A percentile compares a stretch with the other conserved stretches of the same genome.
These are phyloP conservation scores for Beris chalybata DNA, from an alignment of 2,888 invertebrate species.

Conservation along the genomic window DNA sequence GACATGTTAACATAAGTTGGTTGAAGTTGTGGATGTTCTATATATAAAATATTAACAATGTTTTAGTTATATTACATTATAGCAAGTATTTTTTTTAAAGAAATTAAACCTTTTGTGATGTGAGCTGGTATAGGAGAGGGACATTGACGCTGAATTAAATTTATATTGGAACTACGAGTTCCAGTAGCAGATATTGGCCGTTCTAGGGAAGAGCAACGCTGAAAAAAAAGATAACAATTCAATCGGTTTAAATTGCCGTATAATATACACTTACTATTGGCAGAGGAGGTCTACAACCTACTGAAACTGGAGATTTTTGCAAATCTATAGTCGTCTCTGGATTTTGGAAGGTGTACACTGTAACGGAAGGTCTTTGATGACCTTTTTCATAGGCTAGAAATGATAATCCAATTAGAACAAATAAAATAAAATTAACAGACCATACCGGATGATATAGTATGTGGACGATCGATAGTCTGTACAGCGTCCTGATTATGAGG, in stretches of 20 bases:
- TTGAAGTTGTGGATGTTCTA: slow-evolving; percentile 55
- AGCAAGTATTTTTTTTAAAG: not conserved
- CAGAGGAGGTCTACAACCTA: slow-evolving; percentile 67
- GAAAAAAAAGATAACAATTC: slow-evolving; percentile 36
- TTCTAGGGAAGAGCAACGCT: slow-evolving; percentile 85
- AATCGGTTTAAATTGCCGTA: not conserved
- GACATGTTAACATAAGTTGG: slow-evolving; percentile 93
- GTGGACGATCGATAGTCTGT: slow-evolving; percentile 78
- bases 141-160: slow-evolving; percentile 60
- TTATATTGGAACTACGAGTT: slow-evolving; percentile 50
- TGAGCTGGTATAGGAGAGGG: slow-evolving; percentile 75
- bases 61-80: slow-evolving; percentile 22
- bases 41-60: too few relatives aligned
- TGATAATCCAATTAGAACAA: slow-evolving; percentile 13
- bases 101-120: slow-evolving; percentile 68
- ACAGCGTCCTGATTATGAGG: slow-evolving; percentile 57
- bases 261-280: slow-evolving; percentile 64
- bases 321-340: slow-evolving; percentile 62
- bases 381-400: slow-evolving; percentile 77
- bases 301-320: slow-evolving; percentile 59
- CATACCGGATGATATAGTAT: slow-evolving; percentile 85
- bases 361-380: slow-evolving; percentile 82
- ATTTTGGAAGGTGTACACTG: slow-evolving; percentile 85
- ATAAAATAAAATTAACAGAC: not conserved
- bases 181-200: slow-evolving; percentile 68